Conservation (phyloP, 2,797 vertebrate genomes). For the Melopsittacus undulatus region DNA sequence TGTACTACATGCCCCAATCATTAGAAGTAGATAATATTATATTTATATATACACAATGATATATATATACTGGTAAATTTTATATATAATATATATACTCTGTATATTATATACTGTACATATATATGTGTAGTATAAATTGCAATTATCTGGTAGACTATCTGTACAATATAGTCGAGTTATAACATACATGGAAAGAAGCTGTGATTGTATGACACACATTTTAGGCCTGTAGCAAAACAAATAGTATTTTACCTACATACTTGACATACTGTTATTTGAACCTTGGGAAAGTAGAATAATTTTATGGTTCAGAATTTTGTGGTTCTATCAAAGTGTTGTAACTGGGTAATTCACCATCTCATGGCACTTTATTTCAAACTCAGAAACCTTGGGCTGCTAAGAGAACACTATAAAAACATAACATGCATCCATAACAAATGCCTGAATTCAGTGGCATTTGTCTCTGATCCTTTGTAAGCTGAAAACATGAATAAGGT, state of each 20-base stretch:
- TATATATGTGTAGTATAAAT: background rate
- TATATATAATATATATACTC: background rate
- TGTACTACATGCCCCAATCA: background rate
- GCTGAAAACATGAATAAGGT: background rate
- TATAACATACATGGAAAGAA: background rate
- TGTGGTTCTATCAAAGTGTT: background rate
- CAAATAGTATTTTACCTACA: background rate
- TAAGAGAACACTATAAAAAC: background rate
- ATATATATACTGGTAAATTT: background rate
- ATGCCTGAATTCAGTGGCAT: background rate
- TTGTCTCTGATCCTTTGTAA: background rate
- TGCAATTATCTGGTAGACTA: background rate
- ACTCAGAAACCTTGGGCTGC: background rate
- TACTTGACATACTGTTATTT: background rate
- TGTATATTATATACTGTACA: background rate
- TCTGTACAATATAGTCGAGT: background rate
- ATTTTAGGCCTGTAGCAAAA: background rate
- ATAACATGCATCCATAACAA: background rate
- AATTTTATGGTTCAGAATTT: background rate
- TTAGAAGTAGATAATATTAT: background rate
- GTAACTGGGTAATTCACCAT: background rate
- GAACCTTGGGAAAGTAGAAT: background rate
- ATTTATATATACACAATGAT: background rate
- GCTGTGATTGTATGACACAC: background rate
- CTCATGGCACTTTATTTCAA: background rate